Conservation (phyloP, 2,888 invertebrate genomes). For the Euspilapteryx auroguttella region DNA sequence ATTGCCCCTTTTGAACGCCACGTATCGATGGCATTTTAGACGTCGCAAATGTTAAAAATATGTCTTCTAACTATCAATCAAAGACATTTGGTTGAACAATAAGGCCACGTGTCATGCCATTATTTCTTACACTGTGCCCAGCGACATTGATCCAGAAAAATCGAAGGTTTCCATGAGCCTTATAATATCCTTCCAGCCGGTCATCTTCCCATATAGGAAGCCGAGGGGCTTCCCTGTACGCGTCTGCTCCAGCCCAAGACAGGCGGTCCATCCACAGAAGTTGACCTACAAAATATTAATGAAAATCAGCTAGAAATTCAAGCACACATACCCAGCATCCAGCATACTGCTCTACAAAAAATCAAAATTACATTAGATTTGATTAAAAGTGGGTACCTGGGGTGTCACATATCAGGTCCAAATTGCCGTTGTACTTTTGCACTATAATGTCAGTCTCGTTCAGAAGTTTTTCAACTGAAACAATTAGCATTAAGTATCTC, state of each 20-base stretch:
- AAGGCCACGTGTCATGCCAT: too few relatives aligned
- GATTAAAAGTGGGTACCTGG: too few relatives aligned
- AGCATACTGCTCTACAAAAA: too few relatives aligned
- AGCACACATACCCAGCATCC: too few relatives aligned
- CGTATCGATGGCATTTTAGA: too few relatives aligned
- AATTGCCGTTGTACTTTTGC: constrained; percentile 75
- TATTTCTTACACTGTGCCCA: constrained; percentile 85
- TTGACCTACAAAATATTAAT: constrained; percentile 56
- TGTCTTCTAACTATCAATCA: too few relatives aligned
- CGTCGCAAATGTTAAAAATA: too few relatives aligned
- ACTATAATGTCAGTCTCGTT: constrained; percentile 69
- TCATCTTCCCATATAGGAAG: constrained; percentile 61
- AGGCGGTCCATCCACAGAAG: constrained; percentile 75
- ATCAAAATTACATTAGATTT: too few relatives aligned
- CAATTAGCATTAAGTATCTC: constrained; percentile 1
- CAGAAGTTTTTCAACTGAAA: constrained; percentile 68
- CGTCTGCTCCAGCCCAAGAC: constrained; percentile 62
- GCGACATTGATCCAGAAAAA: constrained; percentile 80
- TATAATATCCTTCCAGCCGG: constrained; percentile 72
- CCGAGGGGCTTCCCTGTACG: constrained; percentile 60
- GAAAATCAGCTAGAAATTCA: too few relatives aligned
- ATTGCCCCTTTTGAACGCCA: too few relatives aligned
- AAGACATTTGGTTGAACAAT: too few relatives aligned
- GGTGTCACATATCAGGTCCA: constrained; percentile 84
- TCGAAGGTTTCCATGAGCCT: constrained; percentile 67